These are phyloP conservation scores for Leptinotarsa juncta DNA, from an alignment of 2,888 invertebrate species.

Conservation along the genomic window DNA sequence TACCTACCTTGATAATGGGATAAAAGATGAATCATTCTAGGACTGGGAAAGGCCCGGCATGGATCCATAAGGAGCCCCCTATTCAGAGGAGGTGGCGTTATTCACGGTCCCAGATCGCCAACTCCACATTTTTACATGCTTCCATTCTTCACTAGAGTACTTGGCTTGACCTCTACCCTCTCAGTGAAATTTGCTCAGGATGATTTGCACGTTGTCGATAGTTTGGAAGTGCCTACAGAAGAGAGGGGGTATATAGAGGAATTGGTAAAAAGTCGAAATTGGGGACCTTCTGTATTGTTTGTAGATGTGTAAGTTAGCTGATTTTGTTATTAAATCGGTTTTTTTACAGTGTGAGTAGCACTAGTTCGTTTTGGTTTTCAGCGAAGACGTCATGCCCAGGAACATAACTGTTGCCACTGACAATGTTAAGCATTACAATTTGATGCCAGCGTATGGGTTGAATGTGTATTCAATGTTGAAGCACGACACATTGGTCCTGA, in stretches of 20 bases:
- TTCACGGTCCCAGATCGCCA: conserved; percentile 93
- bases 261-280: conserved; percentile 84
- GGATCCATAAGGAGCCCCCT: conserved; percentile 93
- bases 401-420: conserved; percentile 89
- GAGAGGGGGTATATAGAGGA: conserved; percentile 83
- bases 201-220: conserved; percentile 90
- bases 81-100: conserved; percentile 84
- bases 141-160: conserved; percentile 79
- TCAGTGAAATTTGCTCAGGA: conserved; percentile 95
- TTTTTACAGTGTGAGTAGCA: neutral
- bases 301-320: conserved; percentile 84
- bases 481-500: conserved; percentile 91
- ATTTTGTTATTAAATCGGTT: neutral
- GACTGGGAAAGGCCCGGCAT: conserved; percentile 86
- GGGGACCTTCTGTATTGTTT: conserved; percentile 97
- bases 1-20: no score
- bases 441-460: conserved; percentile 96
- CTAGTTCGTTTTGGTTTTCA: conserved; percentile 65
- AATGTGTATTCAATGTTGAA: conserved; percentile 98
- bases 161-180: conserved; percentile 85
- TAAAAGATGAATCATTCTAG: conserved; percentile 43
- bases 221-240: conserved; percentile 86
- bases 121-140: conserved; percentile 94
- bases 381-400: conserved; percentile 85
- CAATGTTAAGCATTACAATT: conserved; percentile 82